These are phyloP conservation scores for Proisotoma minuta DNA, from an alignment of 2,888 invertebrate species.

Conservation along the genomic window DNA sequence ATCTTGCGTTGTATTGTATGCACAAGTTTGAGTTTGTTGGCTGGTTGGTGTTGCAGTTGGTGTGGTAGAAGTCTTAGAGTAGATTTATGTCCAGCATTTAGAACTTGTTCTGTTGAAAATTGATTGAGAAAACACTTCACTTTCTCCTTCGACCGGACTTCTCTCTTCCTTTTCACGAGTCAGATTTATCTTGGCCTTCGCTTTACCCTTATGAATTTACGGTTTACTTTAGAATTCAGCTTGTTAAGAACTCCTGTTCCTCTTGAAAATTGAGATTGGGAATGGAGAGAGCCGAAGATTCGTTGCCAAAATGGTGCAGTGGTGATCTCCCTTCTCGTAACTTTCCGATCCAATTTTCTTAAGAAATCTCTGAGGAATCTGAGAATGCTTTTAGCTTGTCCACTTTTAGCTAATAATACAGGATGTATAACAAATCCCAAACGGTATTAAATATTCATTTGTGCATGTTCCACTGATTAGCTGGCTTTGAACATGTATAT, in stretches of 20 bases:
- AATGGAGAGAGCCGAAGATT: too few relatives aligned
- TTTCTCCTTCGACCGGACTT: not conserved
- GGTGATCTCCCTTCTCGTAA: conserved; percentile 7
- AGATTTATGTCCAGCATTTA: conserved; percentile 42
- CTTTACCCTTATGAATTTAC: conserved; percentile 12
- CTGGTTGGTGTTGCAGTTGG: too few relatives aligned
- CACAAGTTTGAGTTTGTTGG: too few relatives aligned
- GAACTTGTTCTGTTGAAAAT: conserved; percentile 28
- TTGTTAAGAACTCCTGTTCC: not conserved
- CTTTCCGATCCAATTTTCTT: conserved; percentile 5
- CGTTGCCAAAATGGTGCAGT: too few relatives aligned
- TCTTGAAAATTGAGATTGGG: too few relatives aligned
- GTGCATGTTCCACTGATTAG: conserved; percentile 1
- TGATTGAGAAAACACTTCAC: conserved; percentile 43
- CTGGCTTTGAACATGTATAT: too few relatives aligned
- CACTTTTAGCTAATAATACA: not conserved
- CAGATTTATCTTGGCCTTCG: conserved; percentile 27
- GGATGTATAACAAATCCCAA: not conserved
- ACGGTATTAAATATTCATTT: not conserved
- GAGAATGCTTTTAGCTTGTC: not conserved
- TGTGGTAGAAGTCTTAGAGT: not conserved
- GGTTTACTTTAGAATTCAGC: too few relatives aligned
- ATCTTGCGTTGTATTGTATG: conserved; percentile 10
- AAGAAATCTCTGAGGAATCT: conserved; percentile 1
- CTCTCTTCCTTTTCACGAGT: conserved; percentile 11